Percentiles rank a stretch among this genome's conserved stretches.
Conservation (phyloP, 2,113 vertebrate species). For the Oreochromis niloticus region DNA sequence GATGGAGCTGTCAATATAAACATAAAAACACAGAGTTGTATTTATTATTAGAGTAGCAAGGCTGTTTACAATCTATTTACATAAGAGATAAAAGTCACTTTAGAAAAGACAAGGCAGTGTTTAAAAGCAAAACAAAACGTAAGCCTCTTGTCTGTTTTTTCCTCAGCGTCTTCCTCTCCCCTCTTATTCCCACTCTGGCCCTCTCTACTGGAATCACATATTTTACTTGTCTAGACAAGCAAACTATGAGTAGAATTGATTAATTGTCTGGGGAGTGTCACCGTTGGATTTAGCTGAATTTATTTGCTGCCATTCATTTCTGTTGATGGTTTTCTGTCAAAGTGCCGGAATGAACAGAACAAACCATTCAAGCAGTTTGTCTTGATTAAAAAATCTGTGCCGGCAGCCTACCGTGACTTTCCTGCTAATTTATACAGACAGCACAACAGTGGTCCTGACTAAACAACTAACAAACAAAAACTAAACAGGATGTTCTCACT, state of each 20-base stretch:
- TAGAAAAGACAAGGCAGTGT: not conserved
- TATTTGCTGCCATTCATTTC: not conserved
- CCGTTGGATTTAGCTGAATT: not conserved
- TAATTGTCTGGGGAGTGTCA: not conserved
- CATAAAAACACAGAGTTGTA: not conserved
- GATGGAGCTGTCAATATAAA: not conserved
- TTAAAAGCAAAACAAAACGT: not conserved
- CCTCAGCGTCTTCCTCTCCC: not conserved
- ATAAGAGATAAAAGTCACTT: not conserved
- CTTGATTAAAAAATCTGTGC: not conserved
- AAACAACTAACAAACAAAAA: not conserved
- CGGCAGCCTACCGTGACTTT: not conserved
- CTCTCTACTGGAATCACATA: not conserved
- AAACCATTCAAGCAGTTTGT: not conserved
- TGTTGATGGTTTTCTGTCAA: not conserved
- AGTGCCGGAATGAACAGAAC: not conserved
- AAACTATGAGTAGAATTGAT: not conserved
- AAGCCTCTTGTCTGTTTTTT: not conserved
- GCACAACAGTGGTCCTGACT: not conserved
- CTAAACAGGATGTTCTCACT: not conserved
- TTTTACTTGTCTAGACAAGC: not conserved
- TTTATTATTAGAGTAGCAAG: not conserved
- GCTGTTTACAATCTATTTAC: not conserved
- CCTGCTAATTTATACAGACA: not conserved
- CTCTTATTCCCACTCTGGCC: not conserved